Base-by-base conservation (phyloP, 2,113 vertebrate species). In the Megatriorchis doriae region DNA sequence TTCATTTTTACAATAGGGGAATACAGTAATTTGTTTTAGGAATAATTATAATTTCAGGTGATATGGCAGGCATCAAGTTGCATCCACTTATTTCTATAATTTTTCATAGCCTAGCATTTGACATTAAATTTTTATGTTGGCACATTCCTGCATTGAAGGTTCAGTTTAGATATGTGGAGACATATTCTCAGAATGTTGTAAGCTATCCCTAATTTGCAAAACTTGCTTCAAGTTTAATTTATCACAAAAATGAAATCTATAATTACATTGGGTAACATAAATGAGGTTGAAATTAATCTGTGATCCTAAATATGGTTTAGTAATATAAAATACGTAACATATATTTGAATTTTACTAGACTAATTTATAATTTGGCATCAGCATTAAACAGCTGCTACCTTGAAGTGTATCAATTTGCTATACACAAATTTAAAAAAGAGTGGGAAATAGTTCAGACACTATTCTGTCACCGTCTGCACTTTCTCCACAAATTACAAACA, bases 401-500 rank as follows among this genome's bases (percentile, higher is more conserved):
- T 96, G 89, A 96, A 96, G 93, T 96, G 67, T 96, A 96, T 97
- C 93, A 94, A 95, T 98, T 97, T 97, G 97, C 97, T 96, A 94
- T 53, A 97, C 65, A 95, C 40, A 90, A 92, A 81, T 65, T 63
- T 74, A 22, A 81, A 95, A 96, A 96, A 95, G 96, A 95, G 86
- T 42, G 42, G 84, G 94, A 97, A 97, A 96, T 95, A 94, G 71
- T 85, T 96, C 94, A 96, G 97, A 97, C 84, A 63, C 42, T 56
- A 73, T 95, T 97, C 90, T 97, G 80, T 97, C 96, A 86, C 91
- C 4, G 88, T 97, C 97, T 97, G 93, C 81, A 92, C 92, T 97
- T 97, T 97, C 84, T 95, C 96, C 81, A 81, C 91, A 93, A 96
- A 98, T 97, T 98, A 77, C 93, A 96, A 98, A 97, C 97, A 98